Percentiles rank a stretch among this genome's conserved stretches.
phyloP scores from a whole-genome alignment of 1,140 invertebrate genomes.

The Trachelipus rathkii region DNA sequence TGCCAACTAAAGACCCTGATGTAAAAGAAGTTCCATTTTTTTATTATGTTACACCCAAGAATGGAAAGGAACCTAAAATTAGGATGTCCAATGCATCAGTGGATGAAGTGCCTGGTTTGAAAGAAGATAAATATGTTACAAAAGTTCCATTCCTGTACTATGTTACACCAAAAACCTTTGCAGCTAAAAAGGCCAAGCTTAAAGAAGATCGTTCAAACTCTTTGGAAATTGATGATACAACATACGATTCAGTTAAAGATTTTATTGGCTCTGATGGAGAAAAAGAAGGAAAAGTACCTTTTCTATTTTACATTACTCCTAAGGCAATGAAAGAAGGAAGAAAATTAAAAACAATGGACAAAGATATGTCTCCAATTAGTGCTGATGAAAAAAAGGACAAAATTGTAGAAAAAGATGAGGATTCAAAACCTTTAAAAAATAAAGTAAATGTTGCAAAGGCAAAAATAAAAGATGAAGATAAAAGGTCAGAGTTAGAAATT shows the following conservation, averaged over 20 bases:
- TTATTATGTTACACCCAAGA: conserved; percentile 16
- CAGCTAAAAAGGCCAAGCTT: conserved; percentile 6
- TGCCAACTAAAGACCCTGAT: not conserved
- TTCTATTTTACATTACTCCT: not conserved
- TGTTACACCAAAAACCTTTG: conserved; percentile 36
- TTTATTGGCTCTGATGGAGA: not conserved
- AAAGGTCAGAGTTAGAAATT: not conserved
- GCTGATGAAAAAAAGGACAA: not conserved
- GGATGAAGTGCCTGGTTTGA: not conserved
- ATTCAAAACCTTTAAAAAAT: not conserved
- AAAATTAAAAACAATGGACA: not conserved
- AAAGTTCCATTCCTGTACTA: conserved; percentile 42
- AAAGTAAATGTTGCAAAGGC: not conserved
- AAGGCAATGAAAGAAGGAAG: not conserved
- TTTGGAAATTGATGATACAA: not conserved
- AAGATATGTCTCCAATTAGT: not conserved
- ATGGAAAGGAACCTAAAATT: not conserved
- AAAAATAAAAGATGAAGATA: not conserved
- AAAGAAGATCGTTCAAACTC: not conserved
- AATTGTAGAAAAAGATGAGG: not conserved
- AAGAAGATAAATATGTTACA: not conserved
- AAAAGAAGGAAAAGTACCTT: not conserved
- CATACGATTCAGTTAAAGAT: not conserved
- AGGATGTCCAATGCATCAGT: not conserved
- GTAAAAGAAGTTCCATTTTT: conserved; percentile 16